These are phyloP conservation scores for Cerastoderma edule DNA, from an alignment of 2,888 invertebrate genomes.

Conservation along the genomic window DNA sequence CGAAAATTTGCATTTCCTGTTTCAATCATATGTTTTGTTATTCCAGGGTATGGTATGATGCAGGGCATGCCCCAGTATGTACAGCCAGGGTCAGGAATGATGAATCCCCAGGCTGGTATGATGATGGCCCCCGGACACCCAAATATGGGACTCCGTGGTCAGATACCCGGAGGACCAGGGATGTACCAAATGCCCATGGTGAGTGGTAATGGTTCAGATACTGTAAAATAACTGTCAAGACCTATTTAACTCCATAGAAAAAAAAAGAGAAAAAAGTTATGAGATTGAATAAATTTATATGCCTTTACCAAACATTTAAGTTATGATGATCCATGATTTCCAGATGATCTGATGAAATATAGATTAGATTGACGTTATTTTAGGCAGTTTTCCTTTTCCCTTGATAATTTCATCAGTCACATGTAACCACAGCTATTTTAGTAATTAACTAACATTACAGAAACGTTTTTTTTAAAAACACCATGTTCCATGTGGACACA, in stretches of 20 bases:
- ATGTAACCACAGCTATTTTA: no score
- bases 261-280: neutral
- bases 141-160: slow-evolving; percentile 30
- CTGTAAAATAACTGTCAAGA: no score
- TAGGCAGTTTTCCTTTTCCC: no score
- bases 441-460: no score
- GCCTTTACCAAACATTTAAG: neutral
- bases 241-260: no score
- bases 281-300: neutral
- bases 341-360: no score
- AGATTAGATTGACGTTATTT: no score
- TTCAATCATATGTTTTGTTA: neutral
- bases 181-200: slow-evolving; percentile 25
- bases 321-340: no score
- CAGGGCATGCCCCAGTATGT: slow-evolving; percentile 36
- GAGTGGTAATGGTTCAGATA: neutral
- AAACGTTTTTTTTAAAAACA: no score
- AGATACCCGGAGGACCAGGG: slow-evolving; percentile 13
- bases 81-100: slow-evolving; percentile 34
- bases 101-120: slow-evolving; percentile 38
- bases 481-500: no score
- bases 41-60: slow-evolving; percentile 41
- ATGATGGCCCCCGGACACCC: slow-evolving; percentile 38
- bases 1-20: no score
- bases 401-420: no score